Conservation (phyloP, 2,888 invertebrate genomes). For the Acanthacorydalis orientalis region DNA sequence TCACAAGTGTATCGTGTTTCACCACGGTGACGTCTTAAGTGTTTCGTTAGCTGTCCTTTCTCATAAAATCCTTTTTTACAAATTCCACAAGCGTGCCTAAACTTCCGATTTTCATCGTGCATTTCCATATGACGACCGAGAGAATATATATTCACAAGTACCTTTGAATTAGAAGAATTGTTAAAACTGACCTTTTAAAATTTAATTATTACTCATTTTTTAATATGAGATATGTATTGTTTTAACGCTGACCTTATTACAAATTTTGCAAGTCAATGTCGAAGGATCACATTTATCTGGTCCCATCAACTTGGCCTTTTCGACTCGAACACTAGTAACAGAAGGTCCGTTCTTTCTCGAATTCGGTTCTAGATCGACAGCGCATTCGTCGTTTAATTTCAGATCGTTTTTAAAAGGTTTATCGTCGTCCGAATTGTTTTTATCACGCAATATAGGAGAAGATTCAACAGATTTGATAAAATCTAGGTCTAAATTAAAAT, state of each 20-base stretch:
- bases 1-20: slow-evolving; percentile 1
- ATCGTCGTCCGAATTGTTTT: too few species aligned
- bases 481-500: too few species aligned
- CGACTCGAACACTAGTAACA: too few species aligned
- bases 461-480: too few species aligned
- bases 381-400: too few species aligned
- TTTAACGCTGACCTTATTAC: not conserved
- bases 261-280: slow-evolving; percentile 2
- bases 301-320: slow-evolving; percentile 1
- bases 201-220: too few species aligned
- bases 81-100: slow-evolving; percentile 22
- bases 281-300: slow-evolving; percentile 4
- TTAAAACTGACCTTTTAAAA: too few species aligned
- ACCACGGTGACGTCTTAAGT: slow-evolving; percentile 25
- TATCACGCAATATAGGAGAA: too few species aligned
- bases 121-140: slow-evolving; percentile 2
- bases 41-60: slow-evolving; percentile 28
- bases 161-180: not conserved
- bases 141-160: slow-evolving; percentile 1
- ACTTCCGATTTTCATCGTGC: slow-evolving; percentile 2
- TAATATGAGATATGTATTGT: too few species aligned
- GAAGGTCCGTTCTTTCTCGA: too few species aligned
- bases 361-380: too few species aligned
- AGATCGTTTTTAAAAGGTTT: too few species aligned
- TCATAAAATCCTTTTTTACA: slow-evolving; percentile 30